phyloP scores from a whole-genome alignment of 1,140 invertebrate genomes.

The silkworm (Bombyx mori) region ASM3026992v2 NC_085111.1:16357001-16357500 shows the following conservation, averaged over 20 bases:
- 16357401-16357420: conserved; percentile 37
- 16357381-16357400: conserved; percentile 40
- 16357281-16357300: conserved; percentile 35
- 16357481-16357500: background rate
- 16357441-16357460: background rate
- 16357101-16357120: conserved; percentile 44
- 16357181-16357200: conserved; percentile 46
- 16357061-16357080: conserved; percentile 70
- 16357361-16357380: conserved; percentile 38
- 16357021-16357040: conserved; percentile 78
- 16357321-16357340: conserved; percentile 44
- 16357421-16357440: conserved; percentile 18
- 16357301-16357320: conserved; percentile 42
- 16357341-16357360: conserved; percentile 30
- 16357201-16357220: conserved; percentile 43
- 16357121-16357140: conserved; percentile 43
- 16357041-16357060: conserved; percentile 68
- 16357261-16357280: conserved; percentile 62
- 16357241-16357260: conserved; percentile 53
- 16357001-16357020: conserved; percentile 74
- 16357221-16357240: conserved; percentile 64
- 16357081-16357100: conserved; percentile 44
- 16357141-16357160: conserved; percentile 74
- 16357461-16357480: background rate
- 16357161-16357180: conserved; percentile 75